Percentiles rank a stretch among this genome's conserved stretches.
Evolutionary conservation across 2,113 vertebrate genomes (phyloP).

Genomic region (Macquaria australasica): DNA sequence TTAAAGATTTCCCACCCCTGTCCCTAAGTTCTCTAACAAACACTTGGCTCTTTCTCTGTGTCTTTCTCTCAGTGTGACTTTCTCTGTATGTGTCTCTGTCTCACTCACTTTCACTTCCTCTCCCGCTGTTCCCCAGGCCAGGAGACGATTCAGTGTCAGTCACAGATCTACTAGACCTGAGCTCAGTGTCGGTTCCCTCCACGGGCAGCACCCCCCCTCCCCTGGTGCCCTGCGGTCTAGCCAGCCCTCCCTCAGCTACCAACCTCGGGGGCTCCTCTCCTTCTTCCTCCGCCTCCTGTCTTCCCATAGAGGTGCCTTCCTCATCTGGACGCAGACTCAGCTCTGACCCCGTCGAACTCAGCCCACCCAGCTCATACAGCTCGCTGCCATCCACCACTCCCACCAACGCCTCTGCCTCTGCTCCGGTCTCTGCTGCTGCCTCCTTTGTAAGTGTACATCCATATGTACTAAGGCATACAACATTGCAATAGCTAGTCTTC

Average conservation of each 20-base stretch:
- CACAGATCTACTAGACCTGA: slow-evolving; percentile 88
- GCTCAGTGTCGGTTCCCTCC: slow-evolving; percentile 78
- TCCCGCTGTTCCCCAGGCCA: slow-evolving; percentile 74
- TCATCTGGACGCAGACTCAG: slow-evolving; percentile 51
- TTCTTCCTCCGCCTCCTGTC: slow-evolving; percentile 71
- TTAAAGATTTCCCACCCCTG: not conserved
- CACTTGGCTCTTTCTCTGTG: not conserved
- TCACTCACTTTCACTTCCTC: slow-evolving; percentile 5
- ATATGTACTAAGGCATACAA: not conserved
- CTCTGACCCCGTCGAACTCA: slow-evolving; percentile 73
- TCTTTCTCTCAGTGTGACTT: slow-evolving; percentile 3
- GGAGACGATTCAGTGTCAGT: slow-evolving; percentile 87
- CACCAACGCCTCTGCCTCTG: slow-evolving; percentile 54
- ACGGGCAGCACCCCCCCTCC: slow-evolving; percentile 76
- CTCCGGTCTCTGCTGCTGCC: slow-evolving; percentile 57
- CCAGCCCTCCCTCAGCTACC: slow-evolving; percentile 70
- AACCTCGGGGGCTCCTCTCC: slow-evolving; percentile 69
- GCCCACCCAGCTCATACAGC: slow-evolving; percentile 70
- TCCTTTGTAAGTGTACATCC: slow-evolving; percentile 73
- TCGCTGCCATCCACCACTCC: slow-evolving; percentile 60
- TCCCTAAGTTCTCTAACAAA: not conserved
- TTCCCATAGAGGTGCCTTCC: slow-evolving; percentile 77
- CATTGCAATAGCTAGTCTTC: not conserved
- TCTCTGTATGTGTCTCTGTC: slow-evolving; percentile 7
- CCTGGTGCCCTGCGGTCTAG: slow-evolving; percentile 71